Evolutionary conservation across 2,888 invertebrate genomes (phyloP), one percentile per base, ranked within the genome.

Genomic region (Resseliella maxima): DNA sequence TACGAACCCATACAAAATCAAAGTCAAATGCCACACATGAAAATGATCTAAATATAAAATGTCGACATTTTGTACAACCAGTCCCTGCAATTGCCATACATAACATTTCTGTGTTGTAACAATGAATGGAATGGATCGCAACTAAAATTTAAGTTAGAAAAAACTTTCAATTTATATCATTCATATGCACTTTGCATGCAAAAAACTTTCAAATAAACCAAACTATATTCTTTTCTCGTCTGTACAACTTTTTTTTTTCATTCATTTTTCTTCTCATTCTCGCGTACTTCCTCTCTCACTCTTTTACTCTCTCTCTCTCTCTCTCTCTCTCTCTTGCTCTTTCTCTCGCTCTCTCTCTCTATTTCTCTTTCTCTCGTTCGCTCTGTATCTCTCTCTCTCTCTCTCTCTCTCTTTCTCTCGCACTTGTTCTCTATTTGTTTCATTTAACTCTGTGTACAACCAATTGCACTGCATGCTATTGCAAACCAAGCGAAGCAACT

Each of bases 111-210:
- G 18, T 15, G n/a, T 72, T 27, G 72, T n/a, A 31, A 72, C 72
- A 72, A 72, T 72, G 31, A 59, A 24, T 12, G 59, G 41, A 59
- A 24, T 59, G 59, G 31, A 72, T 72, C 35, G 27, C 31, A 72
- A 72, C 72, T 72, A 72, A 72, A 72, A 72, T 15, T 72, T 5
- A 72, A 72, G 72, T 72, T 72, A 72, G 72, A 72, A 35, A 72
- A 72, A 59, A 72, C 72, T 72, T 72, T 72, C 72, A 72, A 72
- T 59, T 59, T 59, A 59, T 59, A 59, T 59, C 59, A 59, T 59
- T 72, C 72, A 72, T 72, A 35, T 72, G 72, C 27, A 72, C 72
- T 72, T 59, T 72, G 31, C 31, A 72, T 72, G 72, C 72, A 3
- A 72, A 50, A 72, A 72, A 72, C 72, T 72, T 72, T 72, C 0